Conservation (phyloP, 2,113 vertebrate genomes). For the Stomatorhinus ivindoensis region DNA sequence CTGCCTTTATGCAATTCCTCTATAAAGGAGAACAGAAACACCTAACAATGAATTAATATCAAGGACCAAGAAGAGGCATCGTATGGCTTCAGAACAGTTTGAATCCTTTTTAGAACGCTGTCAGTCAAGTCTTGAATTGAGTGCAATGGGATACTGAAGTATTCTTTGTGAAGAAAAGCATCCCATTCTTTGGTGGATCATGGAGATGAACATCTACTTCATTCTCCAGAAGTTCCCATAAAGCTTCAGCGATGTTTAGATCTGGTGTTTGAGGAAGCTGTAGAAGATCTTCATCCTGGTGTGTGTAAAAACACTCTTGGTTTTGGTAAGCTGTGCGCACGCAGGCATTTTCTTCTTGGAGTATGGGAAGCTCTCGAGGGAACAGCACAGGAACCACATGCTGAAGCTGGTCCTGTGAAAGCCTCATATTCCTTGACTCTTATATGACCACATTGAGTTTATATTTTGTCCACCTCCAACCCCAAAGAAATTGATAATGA, state of each 20-base stretch:
- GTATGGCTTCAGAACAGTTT: not conserved
- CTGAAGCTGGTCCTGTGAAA: not conserved
- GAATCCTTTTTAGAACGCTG: not conserved
- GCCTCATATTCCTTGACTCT: not conserved
- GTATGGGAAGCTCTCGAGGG: not conserved
- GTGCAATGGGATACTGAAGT: not conserved
- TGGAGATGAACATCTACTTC: not conserved
- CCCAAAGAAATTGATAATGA: not conserved
- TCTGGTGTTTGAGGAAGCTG: not conserved
- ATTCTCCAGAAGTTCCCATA: not conserved
- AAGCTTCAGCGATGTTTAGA: not conserved
- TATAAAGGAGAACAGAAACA: not conserved
- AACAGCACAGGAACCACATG: not conserved
- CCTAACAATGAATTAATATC: not conserved
- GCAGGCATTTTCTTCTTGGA: not conserved
- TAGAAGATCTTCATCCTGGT: not conserved
- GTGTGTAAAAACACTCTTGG: not conserved
- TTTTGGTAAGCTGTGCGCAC: not conserved
- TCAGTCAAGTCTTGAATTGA: not conserved
- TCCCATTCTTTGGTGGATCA: not conserved
- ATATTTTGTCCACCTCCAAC: not conserved
- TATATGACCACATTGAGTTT: not conserved
- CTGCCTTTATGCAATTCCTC: not conserved
- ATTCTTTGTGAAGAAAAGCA: not conserved
- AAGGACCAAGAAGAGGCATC: not conserved